Percentiles rank a stretch among this genome's conserved stretches.
Conservation (phyloP, 2,888 invertebrate genomes). For the Drepanosiphum platanoidis region DNA sequence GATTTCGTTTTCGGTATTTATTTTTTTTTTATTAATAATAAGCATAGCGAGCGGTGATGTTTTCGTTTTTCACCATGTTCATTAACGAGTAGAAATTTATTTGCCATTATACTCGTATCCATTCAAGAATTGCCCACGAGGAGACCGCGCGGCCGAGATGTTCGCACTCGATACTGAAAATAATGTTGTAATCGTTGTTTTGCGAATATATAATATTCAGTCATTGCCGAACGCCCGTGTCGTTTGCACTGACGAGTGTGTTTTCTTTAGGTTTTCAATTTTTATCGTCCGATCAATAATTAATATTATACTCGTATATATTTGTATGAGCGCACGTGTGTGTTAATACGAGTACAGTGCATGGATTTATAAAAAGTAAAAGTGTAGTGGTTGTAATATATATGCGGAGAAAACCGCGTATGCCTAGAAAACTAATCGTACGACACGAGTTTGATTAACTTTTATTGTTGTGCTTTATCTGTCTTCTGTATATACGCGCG, state of each 20-base stretch:
- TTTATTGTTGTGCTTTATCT: no score
- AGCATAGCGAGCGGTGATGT: no score
- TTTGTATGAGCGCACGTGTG: no score
- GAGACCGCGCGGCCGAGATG: not conserved
- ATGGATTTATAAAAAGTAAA: not conserved
- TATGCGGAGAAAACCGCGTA: no score
- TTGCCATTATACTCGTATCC: conserved; percentile 20
- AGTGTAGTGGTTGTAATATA: not conserved
- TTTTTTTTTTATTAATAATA: conserved; percentile 41
- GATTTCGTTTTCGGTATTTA: conserved; percentile 44
- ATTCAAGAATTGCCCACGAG: conserved; percentile 5
- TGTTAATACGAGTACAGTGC: no score
- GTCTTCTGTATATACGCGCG: no score
- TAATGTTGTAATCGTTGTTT: conserved; percentile 5
- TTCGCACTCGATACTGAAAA: conserved; percentile 16
- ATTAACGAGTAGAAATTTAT: conserved; percentile 33
- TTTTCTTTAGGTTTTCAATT: not conserved
- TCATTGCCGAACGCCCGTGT: not conserved
- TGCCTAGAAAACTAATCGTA: no score
- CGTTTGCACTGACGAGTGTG: not conserved
- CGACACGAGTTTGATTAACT: no score
- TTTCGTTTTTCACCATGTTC: conserved; percentile 40
- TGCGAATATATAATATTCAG: not conserved
- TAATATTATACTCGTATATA: no score
- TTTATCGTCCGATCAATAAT: not conserved